These are phyloP conservation scores for Lates japonicus DNA, from an alignment of 2,797 vertebrate genomes.

Conservation along the genomic window DNA sequence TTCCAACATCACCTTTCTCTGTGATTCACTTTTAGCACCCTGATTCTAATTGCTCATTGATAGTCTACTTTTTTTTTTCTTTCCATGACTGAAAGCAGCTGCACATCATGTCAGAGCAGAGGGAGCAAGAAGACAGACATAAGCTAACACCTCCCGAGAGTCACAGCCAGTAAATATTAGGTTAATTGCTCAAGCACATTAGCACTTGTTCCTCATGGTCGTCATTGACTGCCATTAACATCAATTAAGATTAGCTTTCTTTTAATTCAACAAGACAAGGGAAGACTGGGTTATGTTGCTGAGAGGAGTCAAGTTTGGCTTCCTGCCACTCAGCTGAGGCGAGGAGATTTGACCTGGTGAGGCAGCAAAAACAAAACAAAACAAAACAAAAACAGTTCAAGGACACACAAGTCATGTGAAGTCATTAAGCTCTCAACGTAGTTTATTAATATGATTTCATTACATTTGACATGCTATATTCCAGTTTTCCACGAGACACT, in stretches of 20 bases:
- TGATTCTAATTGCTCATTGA: slow-evolving; percentile 52
- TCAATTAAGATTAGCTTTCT: slow-evolving; percentile 78
- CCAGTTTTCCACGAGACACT: not conserved
- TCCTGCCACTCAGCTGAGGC: slow-evolving; percentile 40
- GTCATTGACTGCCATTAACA: slow-evolving; percentile 79
- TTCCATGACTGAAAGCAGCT: slow-evolving; percentile 34
- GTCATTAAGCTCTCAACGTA: not conserved
- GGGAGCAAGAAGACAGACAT: slow-evolving; percentile 49
- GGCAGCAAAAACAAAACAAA: not conserved
- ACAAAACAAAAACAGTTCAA: not conserved
- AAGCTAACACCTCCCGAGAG: slow-evolving; percentile 67
- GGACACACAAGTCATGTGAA: slow-evolving; percentile 14
- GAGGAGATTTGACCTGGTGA: slow-evolving; percentile 19
- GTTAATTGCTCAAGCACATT: slow-evolving; percentile 81
- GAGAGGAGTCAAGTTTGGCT: slow-evolving; percentile 40
- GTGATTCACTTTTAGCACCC: slow-evolving; percentile 30
- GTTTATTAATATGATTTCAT: slow-evolving; percentile 18
- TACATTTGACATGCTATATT: slow-evolving; percentile 12
- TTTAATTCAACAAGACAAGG: slow-evolving; percentile 61
- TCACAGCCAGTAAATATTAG: slow-evolving; percentile 82
- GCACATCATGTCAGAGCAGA: slow-evolving; percentile 39
- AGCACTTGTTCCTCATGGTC: slow-evolving; percentile 74
- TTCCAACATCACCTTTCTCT: slow-evolving; percentile 12
- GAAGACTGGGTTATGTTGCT: slow-evolving; percentile 41
- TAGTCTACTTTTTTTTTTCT: slow-evolving; percentile 10